Evolutionary conservation across 1,140 invertebrate genomes (phyloP), one percentile per base, ranked within the genome.

Genomic region (Copidosoma floridanum): DNA sequence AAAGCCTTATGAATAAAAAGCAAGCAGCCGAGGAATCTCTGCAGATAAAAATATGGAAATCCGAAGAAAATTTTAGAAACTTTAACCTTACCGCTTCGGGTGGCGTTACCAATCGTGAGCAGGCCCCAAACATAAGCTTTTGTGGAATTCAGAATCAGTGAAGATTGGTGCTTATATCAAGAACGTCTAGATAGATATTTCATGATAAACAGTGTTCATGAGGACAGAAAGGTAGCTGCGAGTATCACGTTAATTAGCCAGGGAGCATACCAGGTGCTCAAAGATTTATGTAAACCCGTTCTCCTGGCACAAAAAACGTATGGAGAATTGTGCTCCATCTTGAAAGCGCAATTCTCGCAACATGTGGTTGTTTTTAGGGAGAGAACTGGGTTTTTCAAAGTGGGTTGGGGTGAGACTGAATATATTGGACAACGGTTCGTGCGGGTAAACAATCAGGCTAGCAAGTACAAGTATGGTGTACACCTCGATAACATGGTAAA

Each of bases 141-240:
- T 7, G 3, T 29, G 11, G 68, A 69, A 29, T 69, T 67, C 50
- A 43, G 55, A 40, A 40, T 62, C 10, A 38, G 52, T 4, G 55
- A 69, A 5, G 67, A 69, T 37, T 69, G 63, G 67, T 53, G 64
- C 1, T 20, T 67, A 6, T 69, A 67, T 11, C 32, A 58, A 12
- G n/a, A n/a, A n/a, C n/a, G n/a, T n/a, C n/a, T n/a, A n/a, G n/a
- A n/a, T n/a, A n/a, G n/a, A n/a, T 69, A 67, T 57, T 65, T 67
- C 32, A 27, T 66, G 7, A 64, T 60, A 27, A 69, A 68, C 46
- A 44, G 41, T 32, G 53, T 67, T 1, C 12, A 7, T 0, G 38
- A 67, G 0, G 43, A 58, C 8, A 52, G 63, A 29, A 60, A 64
- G 24, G 68, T 68, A 10, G 41, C 62, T 8, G 60, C 59, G 4